A percentile compares a stretch with the other conserved stretches of the same genome.
phyloP scores from a whole-genome alignment of 2,797 vertebrate genomes.

The Enteromius treurensis region DNA sequence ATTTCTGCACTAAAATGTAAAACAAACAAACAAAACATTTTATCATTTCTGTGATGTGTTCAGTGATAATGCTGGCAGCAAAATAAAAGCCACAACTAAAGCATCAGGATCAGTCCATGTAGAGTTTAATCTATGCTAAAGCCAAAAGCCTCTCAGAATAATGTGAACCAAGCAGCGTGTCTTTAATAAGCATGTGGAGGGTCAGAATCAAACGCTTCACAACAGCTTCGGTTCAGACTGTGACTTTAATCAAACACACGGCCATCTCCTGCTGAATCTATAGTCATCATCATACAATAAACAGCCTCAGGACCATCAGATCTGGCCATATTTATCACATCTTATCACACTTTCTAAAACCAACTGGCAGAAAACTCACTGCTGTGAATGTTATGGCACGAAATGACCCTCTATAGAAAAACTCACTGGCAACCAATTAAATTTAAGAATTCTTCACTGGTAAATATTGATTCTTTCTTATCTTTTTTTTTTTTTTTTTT shows the following conservation, averaged over 20 bases:
- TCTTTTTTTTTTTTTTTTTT: too few relatives aligned
- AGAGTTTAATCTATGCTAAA: neutral
- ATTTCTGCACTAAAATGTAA: neutral
- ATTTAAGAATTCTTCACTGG: neutral
- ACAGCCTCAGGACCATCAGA: slow-evolving; percentile 30
- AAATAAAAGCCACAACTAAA: neutral
- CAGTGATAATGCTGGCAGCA: slow-evolving; percentile 15
- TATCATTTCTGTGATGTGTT: neutral
- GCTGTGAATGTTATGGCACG: neutral
- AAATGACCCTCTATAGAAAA: neutral
- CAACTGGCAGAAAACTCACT: neutral
- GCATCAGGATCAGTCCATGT: neutral
- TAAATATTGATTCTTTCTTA: too few relatives aligned
- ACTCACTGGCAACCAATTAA: neutral
- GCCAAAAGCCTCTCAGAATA: neutral
- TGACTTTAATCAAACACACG: slow-evolving; percentile 47
- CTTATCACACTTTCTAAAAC: neutral
- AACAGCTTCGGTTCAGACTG: slow-evolving; percentile 20
- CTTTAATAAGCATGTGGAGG: neutral
- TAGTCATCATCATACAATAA: slow-evolving; percentile 49
- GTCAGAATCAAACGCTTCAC: neutral
- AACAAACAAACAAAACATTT: too few relatives aligned
- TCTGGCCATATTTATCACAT: too few relatives aligned
- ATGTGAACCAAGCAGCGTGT: neutral
- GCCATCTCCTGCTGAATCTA: slow-evolving; percentile 50